Percentiles rank a stretch among this genome's conserved stretches.
Evolutionary conservation across 1,140 invertebrate genomes (phyloP).

Genomic region (Chlorops oryzae): DNA sequence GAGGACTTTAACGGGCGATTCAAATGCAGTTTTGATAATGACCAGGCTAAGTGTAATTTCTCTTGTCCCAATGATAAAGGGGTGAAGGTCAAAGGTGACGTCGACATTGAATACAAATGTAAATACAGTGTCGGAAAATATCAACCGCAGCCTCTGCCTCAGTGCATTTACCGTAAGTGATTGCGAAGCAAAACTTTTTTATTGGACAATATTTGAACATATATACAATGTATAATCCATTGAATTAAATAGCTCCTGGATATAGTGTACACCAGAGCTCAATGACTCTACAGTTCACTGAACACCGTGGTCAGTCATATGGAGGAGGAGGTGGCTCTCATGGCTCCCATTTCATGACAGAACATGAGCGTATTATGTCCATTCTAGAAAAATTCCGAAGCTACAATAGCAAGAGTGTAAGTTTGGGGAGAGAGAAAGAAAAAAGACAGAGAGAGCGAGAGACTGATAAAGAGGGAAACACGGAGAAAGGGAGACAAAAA

Average conservation of each 20-base stretch:
- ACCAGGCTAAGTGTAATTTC: conserved; percentile 58
- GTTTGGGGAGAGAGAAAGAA: conserved; percentile 9
- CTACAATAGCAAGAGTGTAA: conserved; percentile 22
- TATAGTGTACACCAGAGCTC: conserved; percentile 22
- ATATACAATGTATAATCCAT: neutral
- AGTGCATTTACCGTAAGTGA: conserved; percentile 63
- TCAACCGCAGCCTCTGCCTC: conserved; percentile 63
- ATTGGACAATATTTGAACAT: neutral
- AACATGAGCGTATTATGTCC: conserved; percentile 30
- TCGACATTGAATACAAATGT: conserved; percentile 59
- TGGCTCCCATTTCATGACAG: conserved; percentile 19
- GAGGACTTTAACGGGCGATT: conserved; percentile 66
- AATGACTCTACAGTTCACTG: neutral
- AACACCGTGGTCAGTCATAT: neutral
- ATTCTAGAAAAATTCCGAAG: conserved; percentile 31
- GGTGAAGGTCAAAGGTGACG: conserved; percentile 49
- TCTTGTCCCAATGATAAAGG: conserved; percentile 58
- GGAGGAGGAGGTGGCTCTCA: conserved; percentile 15
- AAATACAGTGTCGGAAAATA: conserved; percentile 62
- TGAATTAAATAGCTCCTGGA: conserved; percentile 22
- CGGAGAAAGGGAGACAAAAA: no score
- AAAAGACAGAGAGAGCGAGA: no score
- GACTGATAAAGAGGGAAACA: no score
- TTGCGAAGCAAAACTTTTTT: neutral
- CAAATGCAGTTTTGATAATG: conserved; percentile 58